These are phyloP conservation scores for Aphodius granarius DNA, from an alignment of 2,888 invertebrate species.

Conservation along the genomic window DNA sequence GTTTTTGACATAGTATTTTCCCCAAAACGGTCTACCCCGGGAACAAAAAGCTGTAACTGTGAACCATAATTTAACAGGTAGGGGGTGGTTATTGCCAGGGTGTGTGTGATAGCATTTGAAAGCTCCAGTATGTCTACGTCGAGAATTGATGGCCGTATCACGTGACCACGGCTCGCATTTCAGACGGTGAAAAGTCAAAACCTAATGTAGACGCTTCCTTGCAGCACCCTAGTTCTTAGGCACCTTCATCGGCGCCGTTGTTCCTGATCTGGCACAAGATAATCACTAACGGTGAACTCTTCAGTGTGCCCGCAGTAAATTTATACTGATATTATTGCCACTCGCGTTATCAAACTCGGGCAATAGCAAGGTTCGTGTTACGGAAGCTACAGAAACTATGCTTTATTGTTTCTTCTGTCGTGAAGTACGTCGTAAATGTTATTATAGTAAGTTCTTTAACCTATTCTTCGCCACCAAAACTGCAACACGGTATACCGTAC, in stretches of 20 bases:
- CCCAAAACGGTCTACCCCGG: background rate
- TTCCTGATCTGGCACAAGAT: background rate
- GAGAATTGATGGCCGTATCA: background rate
- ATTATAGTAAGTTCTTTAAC: no score
- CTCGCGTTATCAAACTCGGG: background rate
- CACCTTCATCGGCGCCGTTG: background rate
- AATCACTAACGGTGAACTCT: background rate
- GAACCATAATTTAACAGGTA: background rate
- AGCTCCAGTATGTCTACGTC: background rate
- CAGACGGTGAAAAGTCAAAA: background rate
- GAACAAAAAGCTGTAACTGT: background rate
- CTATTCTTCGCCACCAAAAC: no score
- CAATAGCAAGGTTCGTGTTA: background rate
- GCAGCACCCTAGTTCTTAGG: background rate
- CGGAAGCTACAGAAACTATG: background rate
- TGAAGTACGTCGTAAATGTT: background rate
- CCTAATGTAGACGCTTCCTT: background rate
- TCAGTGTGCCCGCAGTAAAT: background rate
- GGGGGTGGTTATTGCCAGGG: background rate
- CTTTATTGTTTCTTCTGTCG: background rate
- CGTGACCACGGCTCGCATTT: background rate
- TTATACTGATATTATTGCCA: background rate
- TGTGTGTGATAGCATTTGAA: background rate
- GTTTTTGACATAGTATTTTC: no score
- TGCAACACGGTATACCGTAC: no score